Evolutionary conservation across 2,888 invertebrate genomes (phyloP), one percentile per base, ranked within the genome.

Genomic region (Bellardia pandia): DNA sequence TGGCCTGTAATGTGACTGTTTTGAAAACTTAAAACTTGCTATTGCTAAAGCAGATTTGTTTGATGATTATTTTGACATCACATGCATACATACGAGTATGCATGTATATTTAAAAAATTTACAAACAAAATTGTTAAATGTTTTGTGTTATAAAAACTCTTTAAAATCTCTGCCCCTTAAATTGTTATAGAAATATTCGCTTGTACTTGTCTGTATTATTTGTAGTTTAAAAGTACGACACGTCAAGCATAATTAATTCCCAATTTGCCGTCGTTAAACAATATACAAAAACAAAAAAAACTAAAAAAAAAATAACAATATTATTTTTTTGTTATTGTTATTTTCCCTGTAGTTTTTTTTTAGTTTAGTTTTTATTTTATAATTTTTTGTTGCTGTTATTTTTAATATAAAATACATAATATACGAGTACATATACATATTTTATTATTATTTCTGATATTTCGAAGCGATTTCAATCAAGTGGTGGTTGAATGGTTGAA

Each of bases 231-330:
- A 85, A 87, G 85, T 87, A 78, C 87, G 87, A 87, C 87, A 87
- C 87, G 87, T 87, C 81, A 85, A 87, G 85, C 87, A 87, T 87
- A 87, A 87, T 87, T 87, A 87, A 87, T 85, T 87, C 81, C 85
- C 85, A 87, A 87, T 87, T 87, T 87, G 81, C 85, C 78, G 81
- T 87, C 71, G 77, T 82, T 82, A 66, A 85, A 80, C 51, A 75
- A 75, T 68, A 58, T 66, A 69, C 48, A 13, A 64, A 71, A 53
- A 33, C 33, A 33, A 42, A 42, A 42, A 45, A 45, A 13, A 45
- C 13, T 45, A 82, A 45, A 75, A 42, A 37, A 45, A 66, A 23
- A 37, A 53, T 37, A 37, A 68, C 66, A 58, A 45, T 11, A 42
- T 69, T 58, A 16, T 75, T 62, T 37, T 62, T 53, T 69, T 72